Evolutionary conservation across 2,113 vertebrate species (phyloP).

Genomic region (Charina bottae): DNA sequence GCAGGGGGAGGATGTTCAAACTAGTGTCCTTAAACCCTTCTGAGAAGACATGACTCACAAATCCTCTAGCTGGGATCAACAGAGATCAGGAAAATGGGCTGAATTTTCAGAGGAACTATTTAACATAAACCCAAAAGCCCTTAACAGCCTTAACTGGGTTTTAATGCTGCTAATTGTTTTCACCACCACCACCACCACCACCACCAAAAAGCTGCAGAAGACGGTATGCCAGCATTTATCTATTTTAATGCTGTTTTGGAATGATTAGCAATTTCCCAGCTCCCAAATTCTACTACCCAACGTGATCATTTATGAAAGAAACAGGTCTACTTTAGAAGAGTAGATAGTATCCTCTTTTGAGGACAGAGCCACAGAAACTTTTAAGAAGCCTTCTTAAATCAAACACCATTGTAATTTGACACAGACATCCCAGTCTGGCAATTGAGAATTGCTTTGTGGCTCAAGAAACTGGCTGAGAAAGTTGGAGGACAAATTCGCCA

Average conservation of each 20-base stretch:
- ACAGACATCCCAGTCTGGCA: background rate
- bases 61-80: background rate
- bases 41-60: background rate
- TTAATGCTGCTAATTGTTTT: background rate
- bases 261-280: background rate
- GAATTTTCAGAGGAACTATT: background rate
- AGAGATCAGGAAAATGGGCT: background rate
- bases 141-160: background rate
- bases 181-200: background rate
- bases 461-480: background rate
- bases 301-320: background rate
- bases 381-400: background rate
- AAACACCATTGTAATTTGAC: background rate
- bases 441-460: background rate
- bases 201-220: background rate
- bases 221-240: background rate
- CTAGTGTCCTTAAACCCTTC: too few species aligned
- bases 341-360: background rate
- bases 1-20: background rate
- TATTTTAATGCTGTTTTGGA: background rate
- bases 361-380: background rate
- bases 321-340: background rate
- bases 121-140: background rate
- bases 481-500: too few species aligned
- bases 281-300: background rate